Evolutionary conservation across 2,888 invertebrate genomes (phyloP).

Genomic region (Phrixothrix hirtus): DNA sequence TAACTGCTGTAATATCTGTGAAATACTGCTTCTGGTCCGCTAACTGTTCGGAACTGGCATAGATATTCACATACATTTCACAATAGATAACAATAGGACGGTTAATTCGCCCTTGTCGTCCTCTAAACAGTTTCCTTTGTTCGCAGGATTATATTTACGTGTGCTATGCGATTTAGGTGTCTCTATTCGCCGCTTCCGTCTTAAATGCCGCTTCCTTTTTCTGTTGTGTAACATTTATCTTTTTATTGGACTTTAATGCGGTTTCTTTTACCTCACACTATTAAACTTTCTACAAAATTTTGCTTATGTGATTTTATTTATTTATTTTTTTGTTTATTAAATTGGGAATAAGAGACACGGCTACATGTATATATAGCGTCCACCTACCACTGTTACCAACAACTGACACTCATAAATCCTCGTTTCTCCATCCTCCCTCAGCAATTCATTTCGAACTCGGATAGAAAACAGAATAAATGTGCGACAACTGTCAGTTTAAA

Average conservation of each 20-base stretch:
- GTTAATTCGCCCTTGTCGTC: constrained; percentile 54
- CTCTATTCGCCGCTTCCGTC: constrained; percentile 38
- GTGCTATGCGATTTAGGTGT: constrained; percentile 46
- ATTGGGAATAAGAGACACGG: background rate
- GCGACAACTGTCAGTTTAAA: constrained; percentile 31
- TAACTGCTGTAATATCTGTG: constrained; percentile 48
- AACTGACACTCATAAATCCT: constrained; percentile 14
- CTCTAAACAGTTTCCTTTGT: constrained; percentile 54
- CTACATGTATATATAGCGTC: too few relatives aligned
- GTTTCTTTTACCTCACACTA: constrained; percentile 18
- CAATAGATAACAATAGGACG: constrained; percentile 53
- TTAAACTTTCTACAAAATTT: constrained; percentile 9
- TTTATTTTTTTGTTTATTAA: background rate
- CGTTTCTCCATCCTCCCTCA: constrained; percentile 12
- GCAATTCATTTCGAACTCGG: constrained; percentile 17
- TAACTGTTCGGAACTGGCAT: constrained; percentile 47
- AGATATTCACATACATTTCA: constrained; percentile 53
- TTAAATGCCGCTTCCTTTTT: constrained; percentile 35
- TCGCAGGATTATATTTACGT: constrained; percentile 48
- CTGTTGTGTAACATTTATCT: constrained; percentile 35
- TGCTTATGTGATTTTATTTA: background rate
- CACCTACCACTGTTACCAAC: too few relatives aligned
- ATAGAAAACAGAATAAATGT: constrained; percentile 25
- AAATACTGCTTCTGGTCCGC: constrained; percentile 44
- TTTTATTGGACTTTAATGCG: constrained; percentile 39